Percentiles rank a stretch among this genome's conserved stretches.
These are phyloP conservation scores for Propithecus deckenii DNA, from an alignment of 2,797 vertebrate species.

Conservation along the genomic window DNA sequence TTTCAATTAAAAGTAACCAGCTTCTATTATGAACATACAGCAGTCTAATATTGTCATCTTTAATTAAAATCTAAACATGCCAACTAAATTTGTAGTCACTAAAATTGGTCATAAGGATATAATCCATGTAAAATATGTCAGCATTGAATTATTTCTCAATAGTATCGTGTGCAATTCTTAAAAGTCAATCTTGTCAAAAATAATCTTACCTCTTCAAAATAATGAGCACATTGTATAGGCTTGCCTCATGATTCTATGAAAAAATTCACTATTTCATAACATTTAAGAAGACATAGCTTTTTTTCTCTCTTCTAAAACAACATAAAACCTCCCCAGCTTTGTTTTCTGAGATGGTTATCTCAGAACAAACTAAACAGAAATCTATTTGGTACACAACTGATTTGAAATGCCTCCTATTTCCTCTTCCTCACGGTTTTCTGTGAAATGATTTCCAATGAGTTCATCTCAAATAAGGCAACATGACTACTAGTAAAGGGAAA, in stretches of 20 bases:
- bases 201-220: constrained; percentile 15
- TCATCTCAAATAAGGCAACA: constrained; percentile 9
- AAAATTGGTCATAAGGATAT: constrained; percentile 51
- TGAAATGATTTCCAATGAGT: constrained; percentile 60
- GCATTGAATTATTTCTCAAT: neutral
- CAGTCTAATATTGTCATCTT: constrained; percentile 7
- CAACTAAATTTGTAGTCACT: constrained; percentile 40
- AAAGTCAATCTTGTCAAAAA: constrained; percentile 50
- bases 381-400: constrained; percentile 58
- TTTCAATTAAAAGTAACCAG: constrained; percentile 30
- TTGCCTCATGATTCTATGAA: constrained; percentile 1
- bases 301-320: neutral
- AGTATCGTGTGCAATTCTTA: neutral
- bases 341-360: constrained; percentile 35
- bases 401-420: constrained; percentile 27
- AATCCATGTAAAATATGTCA: constrained; percentile 21
- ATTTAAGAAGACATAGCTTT: constrained; percentile 30
- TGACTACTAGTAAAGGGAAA: constrained; percentile 27
- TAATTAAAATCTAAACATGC: constrained; percentile 52
- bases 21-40: neutral
- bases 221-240: neutral
- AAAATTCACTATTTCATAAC: constrained; percentile 12
- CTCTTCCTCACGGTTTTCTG: constrained; percentile 59
- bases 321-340: neutral
- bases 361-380: constrained; percentile 62